phyloP scores from a whole-genome alignment of 2,797 vertebrate genomes.

The Chiloscyllium punctatum region DNA sequence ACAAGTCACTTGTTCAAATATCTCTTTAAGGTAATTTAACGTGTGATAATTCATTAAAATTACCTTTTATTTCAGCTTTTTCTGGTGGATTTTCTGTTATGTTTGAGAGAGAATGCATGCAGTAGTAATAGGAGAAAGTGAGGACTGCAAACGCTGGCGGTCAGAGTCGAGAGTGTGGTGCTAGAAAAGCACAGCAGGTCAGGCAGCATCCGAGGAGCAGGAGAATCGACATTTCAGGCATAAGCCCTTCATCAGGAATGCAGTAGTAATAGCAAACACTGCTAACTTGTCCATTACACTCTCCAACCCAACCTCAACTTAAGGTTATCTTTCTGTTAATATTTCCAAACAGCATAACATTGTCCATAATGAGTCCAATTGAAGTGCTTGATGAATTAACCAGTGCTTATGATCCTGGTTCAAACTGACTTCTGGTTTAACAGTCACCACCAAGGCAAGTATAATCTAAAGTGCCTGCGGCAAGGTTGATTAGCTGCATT shows the following conservation, averaged over 20 bases:
- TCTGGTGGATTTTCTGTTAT: not conserved
- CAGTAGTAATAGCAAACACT: not conserved
- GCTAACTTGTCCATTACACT: not conserved
- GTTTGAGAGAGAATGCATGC: not conserved
- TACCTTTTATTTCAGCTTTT: not conserved
- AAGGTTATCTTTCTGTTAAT: not conserved
- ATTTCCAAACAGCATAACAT: not conserved
- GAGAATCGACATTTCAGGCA: no score
- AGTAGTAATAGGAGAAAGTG: not conserved
- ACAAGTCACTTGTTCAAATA: not conserved
- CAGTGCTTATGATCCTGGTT: not conserved
- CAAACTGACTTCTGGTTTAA: not conserved
- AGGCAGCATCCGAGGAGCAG: no score
- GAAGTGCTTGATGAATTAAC: not conserved
- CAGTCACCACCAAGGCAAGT: not conserved
- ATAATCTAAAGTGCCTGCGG: not conserved
- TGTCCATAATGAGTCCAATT: not conserved
- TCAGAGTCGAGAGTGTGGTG: no score
- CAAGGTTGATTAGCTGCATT: not conserved
- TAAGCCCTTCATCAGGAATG: no score
- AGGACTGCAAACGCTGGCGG: no score
- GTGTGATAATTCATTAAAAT: not conserved
- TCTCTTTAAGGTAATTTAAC: not conserved
- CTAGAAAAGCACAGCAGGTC: no score
- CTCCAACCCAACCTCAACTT: not conserved